Percentiles rank a stretch among this genome's conserved stretches.
These are phyloP conservation scores for Micrasema minimum DNA, from an alignment of 1,140 invertebrate genomes.

Conservation along the genomic window DNA sequence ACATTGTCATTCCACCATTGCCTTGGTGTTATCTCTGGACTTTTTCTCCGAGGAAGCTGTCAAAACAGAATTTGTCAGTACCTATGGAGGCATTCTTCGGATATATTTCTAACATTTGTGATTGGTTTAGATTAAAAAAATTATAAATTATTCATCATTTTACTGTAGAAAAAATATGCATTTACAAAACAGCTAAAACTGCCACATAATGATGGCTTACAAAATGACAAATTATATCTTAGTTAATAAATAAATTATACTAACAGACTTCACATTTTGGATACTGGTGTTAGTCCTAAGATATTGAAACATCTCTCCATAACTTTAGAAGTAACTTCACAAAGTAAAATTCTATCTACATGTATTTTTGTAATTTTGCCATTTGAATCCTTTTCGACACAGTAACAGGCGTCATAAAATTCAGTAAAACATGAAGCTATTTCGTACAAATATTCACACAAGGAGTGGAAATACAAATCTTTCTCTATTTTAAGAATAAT, in stretches of 20 bases:
- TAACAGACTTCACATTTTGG: constrained; percentile 81
- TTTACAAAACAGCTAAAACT: no score
- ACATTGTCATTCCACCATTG: no score
- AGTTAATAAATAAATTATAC: constrained; percentile 9
- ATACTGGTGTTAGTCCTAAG: constrained; percentile 91
- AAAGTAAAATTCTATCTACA: constrained; percentile 87
- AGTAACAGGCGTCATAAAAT: constrained; percentile 98
- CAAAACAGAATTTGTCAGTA: no score
- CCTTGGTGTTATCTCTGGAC: no score
- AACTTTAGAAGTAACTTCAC: constrained; percentile 90
- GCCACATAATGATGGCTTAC: no score
- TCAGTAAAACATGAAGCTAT: constrained; percentile 93
- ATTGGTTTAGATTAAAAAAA: no score
- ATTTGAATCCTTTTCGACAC: constrained; percentile 88
- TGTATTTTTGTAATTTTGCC: constrained; percentile 86
- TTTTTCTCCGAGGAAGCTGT: no score
- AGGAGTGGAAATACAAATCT: constrained; percentile 86
- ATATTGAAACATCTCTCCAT: constrained; percentile 90
- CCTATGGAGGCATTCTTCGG: no score
- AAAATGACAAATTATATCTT: neutral
- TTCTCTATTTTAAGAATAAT: constrained; percentile 84
- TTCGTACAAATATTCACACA: constrained; percentile 98
- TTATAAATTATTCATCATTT: no score
- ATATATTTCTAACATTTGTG: no score
- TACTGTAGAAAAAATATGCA: no score